A percentile compares a stretch with the other conserved stretches of the same genome.
These are phyloP conservation scores for Hyles vespertilio DNA, from an alignment of 1,140 invertebrate species.

Conservation along the genomic window DNA sequence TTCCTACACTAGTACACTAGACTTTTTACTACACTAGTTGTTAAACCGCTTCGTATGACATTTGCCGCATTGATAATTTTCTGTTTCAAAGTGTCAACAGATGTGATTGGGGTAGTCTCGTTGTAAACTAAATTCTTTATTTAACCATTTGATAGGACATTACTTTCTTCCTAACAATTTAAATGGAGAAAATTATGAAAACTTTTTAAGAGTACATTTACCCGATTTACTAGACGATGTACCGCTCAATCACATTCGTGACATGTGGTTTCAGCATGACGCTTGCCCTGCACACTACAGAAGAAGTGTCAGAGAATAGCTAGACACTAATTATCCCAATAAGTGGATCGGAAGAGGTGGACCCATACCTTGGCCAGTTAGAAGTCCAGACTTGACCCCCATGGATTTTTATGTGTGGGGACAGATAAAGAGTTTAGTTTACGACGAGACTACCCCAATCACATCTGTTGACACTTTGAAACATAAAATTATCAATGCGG, in stretches of 20 bases:
- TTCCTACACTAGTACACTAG: too few relatives aligned
- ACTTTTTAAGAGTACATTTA: background rate
- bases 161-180: constrained; percentile 22
- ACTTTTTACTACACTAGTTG: too few relatives aligned
- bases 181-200: constrained; percentile 15
- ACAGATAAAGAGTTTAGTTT: background rate
- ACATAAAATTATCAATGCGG: too few relatives aligned
- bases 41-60: too few relatives aligned
- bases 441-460: too few relatives aligned
- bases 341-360: background rate
- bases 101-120: too few relatives aligned
- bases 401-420: background rate
- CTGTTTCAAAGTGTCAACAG: too few relatives aligned
- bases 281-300: background rate
- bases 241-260: background rate
- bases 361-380: background rate
- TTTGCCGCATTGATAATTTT: too few relatives aligned
- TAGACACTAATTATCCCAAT: background rate
- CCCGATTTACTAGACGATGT: background rate
- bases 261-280: background rate
- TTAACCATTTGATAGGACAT: too few relatives aligned
- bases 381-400: background rate
- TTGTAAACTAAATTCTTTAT: too few relatives aligned
- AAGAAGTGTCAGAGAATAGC: background rate
- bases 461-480: too few relatives aligned